phyloP scores from a whole-genome alignment of 2,888 invertebrate species.

The Limnephilus auricula region DNA sequence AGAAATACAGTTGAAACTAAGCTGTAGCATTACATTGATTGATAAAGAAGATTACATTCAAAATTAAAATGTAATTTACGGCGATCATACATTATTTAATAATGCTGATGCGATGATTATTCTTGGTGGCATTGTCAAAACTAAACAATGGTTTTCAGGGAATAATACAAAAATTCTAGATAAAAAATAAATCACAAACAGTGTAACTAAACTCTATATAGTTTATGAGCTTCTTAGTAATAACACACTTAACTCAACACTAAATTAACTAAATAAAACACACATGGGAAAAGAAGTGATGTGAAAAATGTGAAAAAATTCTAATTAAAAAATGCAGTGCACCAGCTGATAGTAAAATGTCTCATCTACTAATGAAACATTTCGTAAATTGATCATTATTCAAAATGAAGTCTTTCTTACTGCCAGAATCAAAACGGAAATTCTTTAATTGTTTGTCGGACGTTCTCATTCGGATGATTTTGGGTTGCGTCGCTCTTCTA shows the following conservation, averaged over 20 bases:
- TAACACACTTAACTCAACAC: constrained; percentile 47
- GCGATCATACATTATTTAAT: background rate
- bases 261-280: constrained; percentile 42
- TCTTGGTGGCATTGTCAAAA: background rate
- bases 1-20: too few relatives aligned
- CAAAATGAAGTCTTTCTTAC: constrained; percentile 71
- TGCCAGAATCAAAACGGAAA: constrained; percentile 81
- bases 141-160: background rate
- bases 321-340: constrained; percentile 60
- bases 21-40: background rate
- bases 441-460: constrained; percentile 78
- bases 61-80: background rate
- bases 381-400: constrained; percentile 52
- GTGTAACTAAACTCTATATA: constrained; percentile 3
- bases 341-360: constrained; percentile 65
- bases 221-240: constrained; percentile 35
- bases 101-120: background rate
- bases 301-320: constrained; percentile 49
- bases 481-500: constrained; percentile 79
- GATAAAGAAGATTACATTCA: background rate
- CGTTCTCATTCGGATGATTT: constrained; percentile 81
- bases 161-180: background rate
- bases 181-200: background rate
- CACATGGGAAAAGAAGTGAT: constrained; percentile 41
- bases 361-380: constrained; percentile 63